Percentiles rank a stretch among this genome's conserved stretches.
Evolutionary conservation across 2,113 vertebrate genomes (phyloP).

Genomic region (Corythornis cristatus): DNA sequence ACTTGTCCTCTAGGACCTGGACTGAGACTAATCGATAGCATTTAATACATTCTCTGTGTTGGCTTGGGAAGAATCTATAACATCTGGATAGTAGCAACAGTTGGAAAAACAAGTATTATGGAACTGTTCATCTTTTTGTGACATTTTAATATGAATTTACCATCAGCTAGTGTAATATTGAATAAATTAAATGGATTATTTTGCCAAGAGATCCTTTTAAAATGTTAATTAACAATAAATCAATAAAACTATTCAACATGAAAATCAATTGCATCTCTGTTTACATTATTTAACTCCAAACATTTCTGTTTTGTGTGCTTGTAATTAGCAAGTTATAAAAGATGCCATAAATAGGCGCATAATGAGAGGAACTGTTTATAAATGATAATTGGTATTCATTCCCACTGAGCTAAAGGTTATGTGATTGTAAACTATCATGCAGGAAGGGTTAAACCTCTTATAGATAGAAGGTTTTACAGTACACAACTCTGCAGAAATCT

Average conservation of each 20-base stretch:
- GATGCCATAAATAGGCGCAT: slow-evolving; percentile 65
- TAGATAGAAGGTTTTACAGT: background rate
- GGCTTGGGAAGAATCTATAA: background rate
- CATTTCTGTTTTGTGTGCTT: slow-evolving; percentile 66
- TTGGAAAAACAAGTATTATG: slow-evolving; percentile 29
- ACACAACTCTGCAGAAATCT: background rate
- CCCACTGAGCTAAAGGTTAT: slow-evolving; percentile 59
- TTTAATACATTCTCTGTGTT: background rate
- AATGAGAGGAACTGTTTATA: slow-evolving; percentile 69
- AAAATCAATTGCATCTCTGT: slow-evolving; percentile 71
- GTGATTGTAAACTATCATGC: background rate
- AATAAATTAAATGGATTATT: slow-evolving; percentile 67
- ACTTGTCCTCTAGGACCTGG: background rate
- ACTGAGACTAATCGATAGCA: background rate
- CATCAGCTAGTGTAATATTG: slow-evolving; percentile 21
- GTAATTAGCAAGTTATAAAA: slow-evolving; percentile 76
- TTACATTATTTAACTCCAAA: slow-evolving; percentile 76
- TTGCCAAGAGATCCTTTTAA: slow-evolving; percentile 60
- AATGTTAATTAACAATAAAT: slow-evolving; percentile 76
- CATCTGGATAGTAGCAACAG: slow-evolving; percentile 14
- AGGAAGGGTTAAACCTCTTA: slow-evolving; percentile 59
- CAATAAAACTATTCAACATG: slow-evolving; percentile 73
- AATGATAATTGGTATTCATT: slow-evolving; percentile 69
- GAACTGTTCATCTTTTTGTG: background rate
- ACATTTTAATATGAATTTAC: slow-evolving; percentile 23